Evolutionary conservation across 2,113 vertebrate species (phyloP).

Genomic region (Hymenochirus boettgeri): DNA sequence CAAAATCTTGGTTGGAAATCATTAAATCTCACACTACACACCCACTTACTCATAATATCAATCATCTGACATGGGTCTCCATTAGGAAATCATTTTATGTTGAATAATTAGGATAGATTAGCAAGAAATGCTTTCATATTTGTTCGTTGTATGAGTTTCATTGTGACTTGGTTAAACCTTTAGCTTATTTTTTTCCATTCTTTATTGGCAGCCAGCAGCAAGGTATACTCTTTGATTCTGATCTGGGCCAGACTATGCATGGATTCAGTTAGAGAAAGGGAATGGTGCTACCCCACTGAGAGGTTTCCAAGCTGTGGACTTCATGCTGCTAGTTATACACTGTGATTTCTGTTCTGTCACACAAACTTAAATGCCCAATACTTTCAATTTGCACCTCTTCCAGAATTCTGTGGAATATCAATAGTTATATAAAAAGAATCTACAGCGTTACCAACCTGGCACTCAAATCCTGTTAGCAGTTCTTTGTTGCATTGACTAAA

Average conservation of each 20-base stretch:
- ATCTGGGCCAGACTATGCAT: constrained; percentile 65
- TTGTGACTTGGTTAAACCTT: constrained; percentile 68
- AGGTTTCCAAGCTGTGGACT: constrained; percentile 74
- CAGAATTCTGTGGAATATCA: constrained; percentile 72
- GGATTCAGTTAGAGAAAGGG: constrained; percentile 56
- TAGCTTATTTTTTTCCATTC: constrained; percentile 68
- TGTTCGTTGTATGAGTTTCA: constrained; percentile 54
- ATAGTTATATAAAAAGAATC: constrained; percentile 62
- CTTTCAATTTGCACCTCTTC: constrained; percentile 72
- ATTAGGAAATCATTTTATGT: constrained; percentile 63
- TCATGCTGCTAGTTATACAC: constrained; percentile 67
- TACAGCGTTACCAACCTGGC: constrained; percentile 59
- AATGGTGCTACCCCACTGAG: constrained; percentile 55
- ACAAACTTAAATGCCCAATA: constrained; percentile 57
- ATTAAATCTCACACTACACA: constrained; percentile 23
- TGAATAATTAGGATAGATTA: constrained; percentile 66
- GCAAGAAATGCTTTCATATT: constrained; percentile 68
- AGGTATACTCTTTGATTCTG: constrained; percentile 70
- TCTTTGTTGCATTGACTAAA: constrained; percentile 68
- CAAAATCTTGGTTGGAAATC: not conserved
- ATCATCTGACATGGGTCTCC: constrained; percentile 38
- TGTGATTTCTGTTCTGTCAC: constrained; percentile 65
- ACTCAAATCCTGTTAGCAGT: constrained; percentile 73
- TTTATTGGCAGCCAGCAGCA: constrained; percentile 69
- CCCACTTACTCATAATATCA: constrained; percentile 28